phyloP scores from a whole-genome alignment of 2,797 vertebrate genomes.

The Cyprinella venusta region DNA sequence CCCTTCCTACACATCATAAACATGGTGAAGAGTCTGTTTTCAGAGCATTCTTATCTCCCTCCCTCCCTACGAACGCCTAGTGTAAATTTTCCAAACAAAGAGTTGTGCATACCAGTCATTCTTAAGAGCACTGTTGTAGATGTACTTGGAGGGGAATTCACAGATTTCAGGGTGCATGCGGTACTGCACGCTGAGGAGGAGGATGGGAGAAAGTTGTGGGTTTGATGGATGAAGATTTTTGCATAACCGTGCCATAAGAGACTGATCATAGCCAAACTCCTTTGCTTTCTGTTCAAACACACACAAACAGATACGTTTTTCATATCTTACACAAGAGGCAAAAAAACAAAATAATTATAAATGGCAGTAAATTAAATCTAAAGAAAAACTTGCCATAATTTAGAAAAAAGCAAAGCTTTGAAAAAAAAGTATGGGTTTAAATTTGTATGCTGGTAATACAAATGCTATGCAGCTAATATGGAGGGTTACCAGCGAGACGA shows the following conservation, averaged over 20 bases:
- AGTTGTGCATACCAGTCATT: constrained; percentile 74
- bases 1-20: constrained; percentile 36
- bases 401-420: background rate
- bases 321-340: background rate
- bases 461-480: background rate
- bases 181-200: constrained; percentile 83
- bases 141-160: constrained; percentile 82
- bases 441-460: background rate
- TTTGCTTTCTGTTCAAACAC: constrained; percentile 78
- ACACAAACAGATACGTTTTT: background rate
- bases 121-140: constrained; percentile 77
- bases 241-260: constrained; percentile 83
- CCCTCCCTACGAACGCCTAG: background rate
- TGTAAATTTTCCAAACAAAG: background rate
- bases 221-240: constrained; percentile 68
- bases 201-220: constrained; percentile 57
- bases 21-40: background rate
- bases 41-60: background rate
- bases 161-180: constrained; percentile 90
- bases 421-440: background rate
- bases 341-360: too few relatives aligned
- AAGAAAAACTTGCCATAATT: background rate
- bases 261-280: constrained; percentile 82
- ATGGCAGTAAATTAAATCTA: too few relatives aligned
- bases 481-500: constrained; percentile 80